phyloP scores from a whole-genome alignment of 2,888 invertebrate genomes.

The Dromius quadrimaculatus region DNA sequence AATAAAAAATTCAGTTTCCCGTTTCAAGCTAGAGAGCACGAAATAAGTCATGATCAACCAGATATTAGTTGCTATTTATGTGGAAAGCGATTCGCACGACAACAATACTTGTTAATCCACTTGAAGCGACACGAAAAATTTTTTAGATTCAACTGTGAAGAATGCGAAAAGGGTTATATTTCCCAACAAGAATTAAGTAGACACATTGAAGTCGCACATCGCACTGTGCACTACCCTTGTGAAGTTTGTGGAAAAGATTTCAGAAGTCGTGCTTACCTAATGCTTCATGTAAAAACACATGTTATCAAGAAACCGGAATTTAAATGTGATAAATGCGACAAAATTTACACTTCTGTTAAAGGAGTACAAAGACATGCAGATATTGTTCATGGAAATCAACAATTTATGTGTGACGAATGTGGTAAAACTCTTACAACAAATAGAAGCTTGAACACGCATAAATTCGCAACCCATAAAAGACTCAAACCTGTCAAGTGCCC shows the following conservation, averaged over 20 bases:
- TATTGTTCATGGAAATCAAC: constrained; percentile 48
- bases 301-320: constrained; percentile 53
- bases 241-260: constrained; percentile 58
- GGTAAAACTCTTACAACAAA: constrained; percentile 52
- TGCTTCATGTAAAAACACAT: constrained; percentile 41
- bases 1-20: constrained; percentile 3
- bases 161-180: constrained; percentile 66
- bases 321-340: constrained; percentile 47
- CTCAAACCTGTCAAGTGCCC: constrained; percentile 53
- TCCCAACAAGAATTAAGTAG: constrained; percentile 65
- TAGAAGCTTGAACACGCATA: constrained; percentile 48
- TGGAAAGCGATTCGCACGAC: constrained; percentile 16
- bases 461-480: constrained; percentile 40
- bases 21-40: background rate
- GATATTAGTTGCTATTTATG: constrained; percentile 29
- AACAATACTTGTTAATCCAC: constrained; percentile 6
- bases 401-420: constrained; percentile 47
- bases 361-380: constrained; percentile 51
- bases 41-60: constrained; percentile 15
- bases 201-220: constrained; percentile 65
- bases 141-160: constrained; percentile 64
- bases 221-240: constrained; percentile 57
- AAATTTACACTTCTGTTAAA: constrained; percentile 33
- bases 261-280: constrained; percentile 53
- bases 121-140: constrained; percentile 59